A percentile compares a stretch with the other conserved stretches of the same genome.
Evolutionary conservation across 2,797 vertebrate species (phyloP).

Genomic region (Pseudochromis fuscus): DNA sequence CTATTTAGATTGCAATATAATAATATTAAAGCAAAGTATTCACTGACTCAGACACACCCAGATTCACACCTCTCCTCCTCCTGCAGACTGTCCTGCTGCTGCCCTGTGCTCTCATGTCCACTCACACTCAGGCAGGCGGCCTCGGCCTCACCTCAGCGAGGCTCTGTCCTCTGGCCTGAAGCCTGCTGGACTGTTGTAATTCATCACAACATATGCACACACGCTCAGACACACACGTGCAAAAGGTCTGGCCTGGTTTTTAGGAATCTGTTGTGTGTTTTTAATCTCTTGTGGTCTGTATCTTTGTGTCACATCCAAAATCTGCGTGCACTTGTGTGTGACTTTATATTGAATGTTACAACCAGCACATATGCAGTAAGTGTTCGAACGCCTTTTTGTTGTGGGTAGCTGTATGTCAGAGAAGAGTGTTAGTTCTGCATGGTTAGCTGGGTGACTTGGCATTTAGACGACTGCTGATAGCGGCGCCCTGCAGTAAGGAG

Average conservation of each 20-base stretch:
- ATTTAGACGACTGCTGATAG: slow-evolving; percentile 68
- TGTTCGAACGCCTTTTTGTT: slow-evolving; percentile 52
- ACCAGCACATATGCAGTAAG: slow-evolving; percentile 13
- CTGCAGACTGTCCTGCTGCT: slow-evolving; percentile 26
- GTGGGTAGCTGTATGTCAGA: slow-evolving; percentile 27
- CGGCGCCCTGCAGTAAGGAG: slow-evolving; percentile 25
- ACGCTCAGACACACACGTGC: background rate
- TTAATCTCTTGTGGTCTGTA: background rate
- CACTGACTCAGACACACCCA: slow-evolving; percentile 10
- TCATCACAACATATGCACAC: slow-evolving; percentile 25
- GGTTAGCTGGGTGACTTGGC: slow-evolving; percentile 70
- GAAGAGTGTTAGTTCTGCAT: slow-evolving; percentile 68
- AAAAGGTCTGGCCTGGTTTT: slow-evolving; percentile 9
- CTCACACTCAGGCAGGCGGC: slow-evolving; percentile 30
- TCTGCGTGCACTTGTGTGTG: background rate
- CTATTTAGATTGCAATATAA: background rate
- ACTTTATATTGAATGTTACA: slow-evolving; percentile 35
- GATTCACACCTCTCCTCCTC: slow-evolving; percentile 30
- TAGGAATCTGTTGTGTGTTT: background rate
- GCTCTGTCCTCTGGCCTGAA: slow-evolving; percentile 42
- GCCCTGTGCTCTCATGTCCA: slow-evolving; percentile 22
- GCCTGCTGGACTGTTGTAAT: slow-evolving; percentile 20
- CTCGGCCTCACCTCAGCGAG: slow-evolving; percentile 27
- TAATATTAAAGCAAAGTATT: slow-evolving; percentile 3
- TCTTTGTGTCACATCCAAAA: background rate